Percentiles rank a stretch among this genome's conserved stretches.
phyloP scores from a whole-genome alignment of 2,797 vertebrate species.

The Cheirogaleus major region DNA sequence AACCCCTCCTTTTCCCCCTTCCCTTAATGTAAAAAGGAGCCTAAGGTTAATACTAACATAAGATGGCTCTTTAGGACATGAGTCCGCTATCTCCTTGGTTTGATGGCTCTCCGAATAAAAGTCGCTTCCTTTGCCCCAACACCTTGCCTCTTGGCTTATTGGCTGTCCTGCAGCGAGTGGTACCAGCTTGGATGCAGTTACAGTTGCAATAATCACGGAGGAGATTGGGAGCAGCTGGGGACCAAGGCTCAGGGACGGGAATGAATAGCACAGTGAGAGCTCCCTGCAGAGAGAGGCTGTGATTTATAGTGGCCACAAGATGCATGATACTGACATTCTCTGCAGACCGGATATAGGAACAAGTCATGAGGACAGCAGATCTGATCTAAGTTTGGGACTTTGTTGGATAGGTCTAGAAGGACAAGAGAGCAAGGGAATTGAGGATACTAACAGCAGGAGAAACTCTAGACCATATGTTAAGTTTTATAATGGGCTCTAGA shows the following conservation, averaged over 20 bases:
- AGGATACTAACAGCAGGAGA: background rate
- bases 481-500: background rate
- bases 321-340: background rate
- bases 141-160: background rate
- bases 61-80: background rate
- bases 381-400: background rate
- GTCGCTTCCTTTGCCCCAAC: background rate
- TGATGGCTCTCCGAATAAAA: background rate
- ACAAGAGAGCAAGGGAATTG: background rate
- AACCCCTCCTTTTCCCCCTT: background rate
- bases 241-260: background rate
- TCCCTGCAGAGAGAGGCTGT: background rate
- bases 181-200: background rate
- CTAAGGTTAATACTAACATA: too few species aligned
- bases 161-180: background rate
- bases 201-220: background rate
- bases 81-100: background rate
- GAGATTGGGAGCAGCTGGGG: background rate
- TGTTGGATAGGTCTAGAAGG: background rate
- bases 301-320: background rate
- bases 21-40: background rate
- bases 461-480: background rate
- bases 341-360: background rate
- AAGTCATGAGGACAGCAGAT: background rate
- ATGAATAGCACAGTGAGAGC: rapidly evolving